Conservation (phyloP, 2,113 vertebrate genomes). For the Meles meles region DNA sequence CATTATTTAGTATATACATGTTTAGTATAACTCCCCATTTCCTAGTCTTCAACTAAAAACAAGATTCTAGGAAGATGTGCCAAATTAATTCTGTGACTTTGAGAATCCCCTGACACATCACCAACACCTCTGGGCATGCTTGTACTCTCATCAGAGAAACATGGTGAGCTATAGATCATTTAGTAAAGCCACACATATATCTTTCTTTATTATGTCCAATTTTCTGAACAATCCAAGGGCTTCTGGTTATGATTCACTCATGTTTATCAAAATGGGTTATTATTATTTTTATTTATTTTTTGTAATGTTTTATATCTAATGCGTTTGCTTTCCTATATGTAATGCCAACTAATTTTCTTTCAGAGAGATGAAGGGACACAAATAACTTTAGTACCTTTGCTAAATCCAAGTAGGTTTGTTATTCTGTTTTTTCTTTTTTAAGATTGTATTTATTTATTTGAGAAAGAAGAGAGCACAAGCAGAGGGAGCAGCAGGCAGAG, state of each 20-base stretch:
- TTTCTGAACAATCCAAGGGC: neutral
- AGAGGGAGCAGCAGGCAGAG: too few relatives aligned
- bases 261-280: neutral
- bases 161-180: neutral
- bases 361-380: neutral
- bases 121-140: neutral
- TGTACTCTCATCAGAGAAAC: neutral
- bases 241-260: neutral
- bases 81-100: neutral
- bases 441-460: too few relatives aligned
- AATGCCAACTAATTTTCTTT: neutral
- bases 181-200: neutral
- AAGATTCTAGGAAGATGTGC: neutral
- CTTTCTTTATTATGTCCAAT: neutral
- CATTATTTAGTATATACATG: neutral
- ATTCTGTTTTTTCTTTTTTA: neutral
- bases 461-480: too few relatives aligned
- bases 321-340: neutral
- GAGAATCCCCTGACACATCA: neutral
- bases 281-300: neutral
- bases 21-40: neutral
- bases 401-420: neutral
- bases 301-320: neutral
- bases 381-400: neutral
- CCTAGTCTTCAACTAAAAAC: neutral